Conservation (phyloP, 2,888 invertebrate species). For the Melieria crassipennis region DNA sequence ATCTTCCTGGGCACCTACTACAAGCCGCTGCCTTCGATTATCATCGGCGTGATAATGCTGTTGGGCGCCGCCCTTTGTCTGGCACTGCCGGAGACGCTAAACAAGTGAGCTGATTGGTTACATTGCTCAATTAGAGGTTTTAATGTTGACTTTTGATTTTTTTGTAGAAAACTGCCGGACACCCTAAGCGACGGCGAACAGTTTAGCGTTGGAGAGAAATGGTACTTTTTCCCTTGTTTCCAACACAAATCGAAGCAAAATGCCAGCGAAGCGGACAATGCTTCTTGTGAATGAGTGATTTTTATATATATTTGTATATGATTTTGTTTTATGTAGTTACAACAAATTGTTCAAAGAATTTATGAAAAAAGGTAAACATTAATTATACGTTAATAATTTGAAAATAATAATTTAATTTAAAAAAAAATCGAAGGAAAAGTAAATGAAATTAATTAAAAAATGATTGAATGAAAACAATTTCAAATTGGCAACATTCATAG, state of each 20-base stretch:
- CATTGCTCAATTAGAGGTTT: no score
- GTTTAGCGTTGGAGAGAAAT: conserved; percentile 68
- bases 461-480: no score
- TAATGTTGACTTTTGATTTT: neutral
- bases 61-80: conserved; percentile 69
- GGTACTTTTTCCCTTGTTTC: conserved; percentile 67
- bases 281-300: neutral
- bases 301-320: neutral
- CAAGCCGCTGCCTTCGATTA: conserved; percentile 68
- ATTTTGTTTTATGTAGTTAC: neutral
- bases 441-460: no score
- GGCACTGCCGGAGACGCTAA: conserved; percentile 71
- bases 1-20: conserved; percentile 66
- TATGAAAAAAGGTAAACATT: neutral
- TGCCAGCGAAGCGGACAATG: neutral
- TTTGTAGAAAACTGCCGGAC: conserved; percentile 67
- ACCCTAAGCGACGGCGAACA: conserved; percentile 70
- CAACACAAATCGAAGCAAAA: neutral
- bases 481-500: no score
- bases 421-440: no score
- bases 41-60: conserved; percentile 67
- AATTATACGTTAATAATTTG: no score
- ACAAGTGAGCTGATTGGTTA: conserved; percentile 52
- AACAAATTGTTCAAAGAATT: neutral
- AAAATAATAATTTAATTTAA: no score